phyloP scores from a whole-genome alignment of 2,113 vertebrate species.

The Carettochelys insculpta region DNA sequence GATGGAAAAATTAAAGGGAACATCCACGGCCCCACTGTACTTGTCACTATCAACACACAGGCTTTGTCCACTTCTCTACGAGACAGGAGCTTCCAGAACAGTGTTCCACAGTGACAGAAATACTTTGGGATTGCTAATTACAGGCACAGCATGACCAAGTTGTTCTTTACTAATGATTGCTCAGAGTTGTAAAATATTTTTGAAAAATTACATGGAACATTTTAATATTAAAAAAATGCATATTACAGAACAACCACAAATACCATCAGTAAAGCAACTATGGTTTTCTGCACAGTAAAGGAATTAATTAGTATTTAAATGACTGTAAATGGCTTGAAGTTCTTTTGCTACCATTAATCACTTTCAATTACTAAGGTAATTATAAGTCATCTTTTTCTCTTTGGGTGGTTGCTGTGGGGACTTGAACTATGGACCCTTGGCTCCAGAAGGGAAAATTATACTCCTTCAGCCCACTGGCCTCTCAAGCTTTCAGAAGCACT shows the following conservation, averaged over 20 bases:
- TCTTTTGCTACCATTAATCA: constrained; percentile 75
- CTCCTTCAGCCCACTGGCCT: background rate
- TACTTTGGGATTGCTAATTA: constrained; percentile 41
- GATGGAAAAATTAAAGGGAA: too few species aligned
- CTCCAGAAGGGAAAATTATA: background rate
- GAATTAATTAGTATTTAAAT: constrained; percentile 75
- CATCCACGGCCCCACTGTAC: background rate
- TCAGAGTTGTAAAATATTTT: constrained; percentile 46
- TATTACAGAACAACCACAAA: constrained; percentile 63
- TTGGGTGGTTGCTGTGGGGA: constrained; percentile 69
- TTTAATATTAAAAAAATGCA: constrained; percentile 56
- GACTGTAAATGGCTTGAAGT: constrained; percentile 73
- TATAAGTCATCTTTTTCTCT: constrained; percentile 69
- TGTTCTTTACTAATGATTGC: constrained; percentile 68
- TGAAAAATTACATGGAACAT: constrained; percentile 68
- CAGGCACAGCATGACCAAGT: constrained; percentile 59
- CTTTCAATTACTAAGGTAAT: constrained; percentile 73
- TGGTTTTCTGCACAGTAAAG: constrained; percentile 63
- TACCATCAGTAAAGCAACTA: constrained; percentile 71
- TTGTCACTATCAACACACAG: background rate
- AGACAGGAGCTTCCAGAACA: background rate
- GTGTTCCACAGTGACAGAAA: constrained; percentile 5
- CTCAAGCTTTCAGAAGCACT: rapidly evolving
- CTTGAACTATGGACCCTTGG: background rate
- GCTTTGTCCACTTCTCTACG: background rate